Evolutionary conservation across 53 echinoderm and acorn worm species (phyloP).

Genomic region (Holothuria leucospilota): DNA sequence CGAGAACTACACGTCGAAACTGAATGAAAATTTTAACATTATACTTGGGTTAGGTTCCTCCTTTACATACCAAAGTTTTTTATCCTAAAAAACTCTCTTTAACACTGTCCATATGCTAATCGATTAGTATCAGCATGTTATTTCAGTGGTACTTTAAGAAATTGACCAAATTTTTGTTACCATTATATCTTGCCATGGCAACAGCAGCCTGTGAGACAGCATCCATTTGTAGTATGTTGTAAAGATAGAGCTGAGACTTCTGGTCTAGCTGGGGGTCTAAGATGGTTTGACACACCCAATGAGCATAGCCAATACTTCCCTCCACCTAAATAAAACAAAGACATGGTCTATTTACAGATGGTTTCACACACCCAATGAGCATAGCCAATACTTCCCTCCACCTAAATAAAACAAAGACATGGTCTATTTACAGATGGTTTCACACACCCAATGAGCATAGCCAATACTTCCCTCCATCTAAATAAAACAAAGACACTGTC

Average conservation of each 20-base stretch:
- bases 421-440: too few relatives aligned
- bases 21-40: too few relatives aligned
- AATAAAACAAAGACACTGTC: neutral
- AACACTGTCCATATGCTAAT: too few relatives aligned
- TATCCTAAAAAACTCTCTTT: too few relatives aligned
- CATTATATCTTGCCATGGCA: conserved; percentile 81
- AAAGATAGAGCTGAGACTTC: conserved; percentile 75
- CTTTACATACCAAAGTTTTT: too few relatives aligned
- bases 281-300: conserved; percentile 87
- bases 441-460: conserved; percentile 90
- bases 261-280: conserved; percentile 73
- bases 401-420: conserved; percentile 47
- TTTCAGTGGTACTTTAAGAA: neutral
- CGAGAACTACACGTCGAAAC: too few relatives aligned
- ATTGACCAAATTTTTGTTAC: conserved; percentile 26
- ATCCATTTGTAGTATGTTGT: conserved; percentile 89
- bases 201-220: conserved; percentile 79
- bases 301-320: conserved; percentile 83
- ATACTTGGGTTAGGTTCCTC: too few relatives aligned
- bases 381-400: conserved; percentile 83
- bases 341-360: too few relatives aligned
- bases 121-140: too few relatives aligned
- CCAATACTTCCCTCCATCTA: conserved; percentile 83
- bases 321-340: conserved; percentile 63
- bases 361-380: too few relatives aligned